A percentile compares a stretch with the other conserved stretches of the same genome.
Conservation (phyloP, 2,797 vertebrate species). For the Chaenodraco wilsoni region DNA sequence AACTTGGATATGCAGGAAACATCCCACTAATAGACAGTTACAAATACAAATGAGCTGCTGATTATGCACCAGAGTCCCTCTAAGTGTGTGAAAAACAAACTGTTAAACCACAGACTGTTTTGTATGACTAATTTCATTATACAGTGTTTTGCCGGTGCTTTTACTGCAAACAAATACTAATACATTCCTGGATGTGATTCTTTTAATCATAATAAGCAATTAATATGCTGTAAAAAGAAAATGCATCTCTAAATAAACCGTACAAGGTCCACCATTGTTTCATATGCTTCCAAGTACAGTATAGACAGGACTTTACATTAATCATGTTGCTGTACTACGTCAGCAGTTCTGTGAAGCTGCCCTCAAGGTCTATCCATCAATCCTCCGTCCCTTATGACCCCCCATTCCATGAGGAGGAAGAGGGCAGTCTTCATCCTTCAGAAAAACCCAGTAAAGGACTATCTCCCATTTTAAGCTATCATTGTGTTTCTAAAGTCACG, state of each 20-base stretch:
- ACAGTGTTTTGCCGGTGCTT: not conserved
- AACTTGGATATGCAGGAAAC: slow-evolving; percentile 12
- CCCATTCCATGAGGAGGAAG: slow-evolving; percentile 38
- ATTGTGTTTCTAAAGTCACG: not conserved
- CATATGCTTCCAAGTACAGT: slow-evolving; percentile 48
- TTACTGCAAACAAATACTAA: slow-evolving; percentile 21
- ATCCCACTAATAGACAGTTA: slow-evolving; percentile 25
- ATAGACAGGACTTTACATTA: slow-evolving; percentile 62
- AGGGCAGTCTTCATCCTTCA: slow-evolving; percentile 44
- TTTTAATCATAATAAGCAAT: slow-evolving; percentile 16
- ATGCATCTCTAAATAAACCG: not conserved
- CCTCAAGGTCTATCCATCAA: slow-evolving; percentile 77
- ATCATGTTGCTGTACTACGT: slow-evolving; percentile 58
- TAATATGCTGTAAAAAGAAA: slow-evolving; percentile 8
- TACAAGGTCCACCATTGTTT: slow-evolving; percentile 30
- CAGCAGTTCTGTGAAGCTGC: slow-evolving; percentile 69
- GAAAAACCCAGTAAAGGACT: slow-evolving; percentile 35
- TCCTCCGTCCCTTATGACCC: slow-evolving; percentile 64
- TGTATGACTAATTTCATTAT: not conserved
- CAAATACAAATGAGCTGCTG: slow-evolving; percentile 56
- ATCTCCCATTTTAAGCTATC: not conserved
- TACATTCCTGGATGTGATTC: slow-evolving; percentile 4
- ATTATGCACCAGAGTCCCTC: slow-evolving; percentile 54
- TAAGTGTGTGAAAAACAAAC: slow-evolving; percentile 53
- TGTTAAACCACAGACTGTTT: slow-evolving; percentile 36